Conservation (phyloP, 2,888 invertebrate species). For the Papilio protenor region DNA sequence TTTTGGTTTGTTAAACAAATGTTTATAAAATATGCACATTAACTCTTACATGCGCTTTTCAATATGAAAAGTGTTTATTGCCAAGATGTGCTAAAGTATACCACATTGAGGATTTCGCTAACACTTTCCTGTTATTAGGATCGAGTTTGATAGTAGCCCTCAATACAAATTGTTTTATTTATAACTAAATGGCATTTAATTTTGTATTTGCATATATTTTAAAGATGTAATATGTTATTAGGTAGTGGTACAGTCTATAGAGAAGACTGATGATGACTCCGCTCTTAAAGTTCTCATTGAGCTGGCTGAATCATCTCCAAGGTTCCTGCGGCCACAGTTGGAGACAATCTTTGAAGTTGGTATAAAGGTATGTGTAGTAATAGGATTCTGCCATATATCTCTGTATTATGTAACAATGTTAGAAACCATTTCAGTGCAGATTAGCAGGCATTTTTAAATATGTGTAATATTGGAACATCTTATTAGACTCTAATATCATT, state of each 20-base stretch:
- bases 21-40: slow-evolving; percentile 56
- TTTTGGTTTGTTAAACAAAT: not conserved
- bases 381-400: slow-evolving; percentile 27
- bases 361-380: slow-evolving; percentile 86
- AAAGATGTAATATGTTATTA: slow-evolving; percentile 54
- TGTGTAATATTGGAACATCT: slow-evolving; percentile 62
- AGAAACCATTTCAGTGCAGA: slow-evolving; percentile 36
- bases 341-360: slow-evolving; percentile 94
- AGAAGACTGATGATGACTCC: slow-evolving; percentile 94
- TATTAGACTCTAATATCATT: not conserved
- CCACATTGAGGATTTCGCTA: slow-evolving; percentile 77
- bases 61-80: slow-evolving; percentile 67
- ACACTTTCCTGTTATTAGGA: slow-evolving; percentile 71
- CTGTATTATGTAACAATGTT: slow-evolving; percentile 19
- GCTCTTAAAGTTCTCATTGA: slow-evolving; percentile 97
- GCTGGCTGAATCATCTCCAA: slow-evolving; percentile 96
- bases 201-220: not conserved
- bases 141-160: slow-evolving; percentile 82
- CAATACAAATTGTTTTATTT: slow-evolving; percentile 60
- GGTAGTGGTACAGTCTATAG: slow-evolving; percentile 92
- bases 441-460: slow-evolving; percentile 37
- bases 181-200: slow-evolving; percentile 2
- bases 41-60: slow-evolving; percentile 69
- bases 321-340: slow-evolving; percentile 94
- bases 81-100: slow-evolving; percentile 75